Conservation (phyloP, 2,113 vertebrate genomes). For the Syngnathus floridae region DNA sequence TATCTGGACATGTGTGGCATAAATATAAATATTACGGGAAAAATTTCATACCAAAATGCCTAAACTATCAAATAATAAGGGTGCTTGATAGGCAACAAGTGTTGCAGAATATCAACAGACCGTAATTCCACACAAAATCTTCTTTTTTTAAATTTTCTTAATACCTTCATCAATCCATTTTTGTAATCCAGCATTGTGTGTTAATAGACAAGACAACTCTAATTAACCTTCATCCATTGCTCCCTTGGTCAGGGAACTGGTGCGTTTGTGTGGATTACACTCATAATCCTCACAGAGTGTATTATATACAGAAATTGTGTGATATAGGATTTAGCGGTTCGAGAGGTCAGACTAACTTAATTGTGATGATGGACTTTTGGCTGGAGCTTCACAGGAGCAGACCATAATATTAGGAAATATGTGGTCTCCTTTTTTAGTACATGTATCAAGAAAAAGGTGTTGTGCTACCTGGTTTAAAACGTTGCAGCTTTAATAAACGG, state of each 20-base stretch:
- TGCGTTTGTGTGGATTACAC: slow-evolving; percentile 33
- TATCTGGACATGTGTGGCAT: background rate
- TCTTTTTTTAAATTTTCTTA: background rate
- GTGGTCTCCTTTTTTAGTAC: too few relatives aligned
- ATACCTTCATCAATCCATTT: background rate
- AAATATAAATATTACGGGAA: too few relatives aligned
- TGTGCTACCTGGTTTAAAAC: too few relatives aligned
- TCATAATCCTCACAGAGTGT: slow-evolving; percentile 37
- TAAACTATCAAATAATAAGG: background rate
- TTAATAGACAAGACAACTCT: background rate
- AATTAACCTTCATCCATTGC: slow-evolving; percentile 21
- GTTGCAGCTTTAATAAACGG: too few relatives aligned
- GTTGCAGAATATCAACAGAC: too few relatives aligned
- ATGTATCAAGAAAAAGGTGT: too few relatives aligned
- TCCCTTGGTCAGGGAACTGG: background rate
- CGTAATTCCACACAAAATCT: too few relatives aligned
- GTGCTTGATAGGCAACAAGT: background rate
- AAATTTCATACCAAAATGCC: background rate
- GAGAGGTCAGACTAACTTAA: slow-evolving; percentile 22
- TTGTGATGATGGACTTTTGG: slow-evolving; percentile 29
- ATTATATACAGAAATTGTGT: slow-evolving; percentile 28
- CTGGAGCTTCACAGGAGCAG: background rate
- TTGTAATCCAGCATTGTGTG: background rate
- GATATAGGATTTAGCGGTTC: slow-evolving; percentile 28
- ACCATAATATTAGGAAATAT: too few relatives aligned